These are phyloP conservation scores for Globodera ellingtonae DNA, from an alignment of 1,140 invertebrate genomes.

Conservation along the genomic window DNA sequence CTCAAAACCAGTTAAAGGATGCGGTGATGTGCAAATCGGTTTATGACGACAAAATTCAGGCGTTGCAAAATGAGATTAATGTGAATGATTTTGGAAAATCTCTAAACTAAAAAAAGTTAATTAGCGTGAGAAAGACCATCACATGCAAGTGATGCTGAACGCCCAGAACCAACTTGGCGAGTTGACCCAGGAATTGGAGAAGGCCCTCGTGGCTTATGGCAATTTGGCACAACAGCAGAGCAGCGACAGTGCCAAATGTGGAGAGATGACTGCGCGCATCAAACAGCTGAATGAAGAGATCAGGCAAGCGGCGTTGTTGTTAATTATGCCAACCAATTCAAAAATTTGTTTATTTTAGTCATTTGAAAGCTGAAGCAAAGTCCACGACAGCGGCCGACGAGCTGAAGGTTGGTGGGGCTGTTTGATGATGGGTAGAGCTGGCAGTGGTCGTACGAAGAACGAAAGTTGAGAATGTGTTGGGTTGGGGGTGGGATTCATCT, in stretches of 20 bases:
- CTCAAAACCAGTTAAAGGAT: not conserved
- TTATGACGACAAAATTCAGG: not conserved
- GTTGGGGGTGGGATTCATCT: too few relatives aligned
- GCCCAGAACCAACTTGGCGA: slow-evolving; percentile 2
- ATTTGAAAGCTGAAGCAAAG: not conserved
- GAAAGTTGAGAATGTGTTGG: too few relatives aligned
- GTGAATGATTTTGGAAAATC: not conserved
- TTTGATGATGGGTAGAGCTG: too few relatives aligned
- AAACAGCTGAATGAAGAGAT: not conserved
- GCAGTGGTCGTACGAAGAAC: too few relatives aligned
- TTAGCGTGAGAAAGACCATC: slow-evolving; percentile 9
- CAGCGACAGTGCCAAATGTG: not conserved
- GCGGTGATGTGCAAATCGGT: not conserved
- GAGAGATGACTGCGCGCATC: not conserved
- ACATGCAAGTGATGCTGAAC: slow-evolving; percentile 6
- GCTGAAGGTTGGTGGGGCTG: not conserved
- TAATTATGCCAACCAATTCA: not conserved
- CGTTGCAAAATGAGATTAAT: not conserved
- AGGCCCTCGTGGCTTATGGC: not conserved
- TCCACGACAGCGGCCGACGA: not conserved
- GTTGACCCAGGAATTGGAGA: not conserved
- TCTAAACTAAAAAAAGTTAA: not conserved
- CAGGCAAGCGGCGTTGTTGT: not conserved
- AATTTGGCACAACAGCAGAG: not conserved
- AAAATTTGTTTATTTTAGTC: not conserved